Evolutionary conservation across 2,797 vertebrate species (phyloP), one percentile per base, ranked within the genome.

Genomic region (Sphenodon punctatus): DNA sequence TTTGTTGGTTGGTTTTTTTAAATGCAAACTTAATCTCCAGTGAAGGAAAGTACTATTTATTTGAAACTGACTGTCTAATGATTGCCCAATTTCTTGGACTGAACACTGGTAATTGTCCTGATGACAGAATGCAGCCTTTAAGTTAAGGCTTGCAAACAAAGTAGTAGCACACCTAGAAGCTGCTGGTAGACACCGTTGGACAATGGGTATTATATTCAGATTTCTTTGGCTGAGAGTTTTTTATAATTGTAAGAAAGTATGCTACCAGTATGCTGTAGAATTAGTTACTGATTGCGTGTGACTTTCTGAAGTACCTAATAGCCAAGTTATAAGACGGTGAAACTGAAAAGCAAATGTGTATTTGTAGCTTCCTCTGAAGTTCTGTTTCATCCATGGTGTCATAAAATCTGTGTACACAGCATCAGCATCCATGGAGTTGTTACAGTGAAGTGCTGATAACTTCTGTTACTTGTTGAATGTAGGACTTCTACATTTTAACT

Each of bases 361-460:
- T 74, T 48, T 61, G 48, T 22, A 64, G 51, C 80, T 58, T 78
- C 79, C 20, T 30, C 59, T 16, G 63, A 46, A 55, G 59, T 3
- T 43, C n/a, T 61, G 13, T 34, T n/a, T 20, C 11, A 7, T 27
- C 13, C 71, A 12, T 58, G 48, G 75, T 65, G 13, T 77, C 64
- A 39, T 65, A 61, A 66, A 65, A 89, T 84, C 36, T 43, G 34
- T 77, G 65, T 67, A 17, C 75, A 66, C 25, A 2, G 68, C 67
- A 61, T 77, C 67, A 85, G 55, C 41, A 74, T 68, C 36, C 38
- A 22, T 60, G 82, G 72, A 45, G 56, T 80, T 73, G 32, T 82
- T 79, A 7, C 66, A 86, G 42, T 76, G 71, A 79, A 51, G 85
- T 86, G 12, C 48, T 68, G 25, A 10, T 88, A 78, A 82, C 46